These are phyloP conservation scores for Phalacrocorax pelagicus DNA, from an alignment of 2,113 vertebrate genomes.

Conservation along the genomic window DNA sequence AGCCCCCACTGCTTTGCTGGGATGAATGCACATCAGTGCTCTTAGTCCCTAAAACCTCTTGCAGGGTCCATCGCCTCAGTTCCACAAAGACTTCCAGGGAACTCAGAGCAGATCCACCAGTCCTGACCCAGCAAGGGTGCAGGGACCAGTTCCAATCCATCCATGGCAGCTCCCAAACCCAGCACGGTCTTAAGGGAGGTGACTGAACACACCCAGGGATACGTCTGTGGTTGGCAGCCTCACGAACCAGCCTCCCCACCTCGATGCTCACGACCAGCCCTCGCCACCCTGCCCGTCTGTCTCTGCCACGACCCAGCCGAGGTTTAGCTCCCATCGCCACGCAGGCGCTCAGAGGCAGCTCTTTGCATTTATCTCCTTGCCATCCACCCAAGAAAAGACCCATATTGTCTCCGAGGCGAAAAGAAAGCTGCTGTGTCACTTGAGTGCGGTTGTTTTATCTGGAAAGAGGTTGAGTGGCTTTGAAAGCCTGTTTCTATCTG, in stretches of 20 bases:
- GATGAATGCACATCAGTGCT: background rate
- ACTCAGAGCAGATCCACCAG: background rate
- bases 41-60: background rate
- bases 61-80: background rate
- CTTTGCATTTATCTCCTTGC: background rate
- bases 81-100: fast-evolving
- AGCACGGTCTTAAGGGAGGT: background rate
- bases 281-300: fast-evolving
- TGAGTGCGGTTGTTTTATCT: background rate
- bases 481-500: background rate
- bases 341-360: background rate
- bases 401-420: fast-evolving
- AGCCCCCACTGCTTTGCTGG: background rate
- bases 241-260: background rate
- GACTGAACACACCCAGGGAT: slow-evolving; percentile 24
- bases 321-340: background rate
- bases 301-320: background rate
- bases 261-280: background rate
- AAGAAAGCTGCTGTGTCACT: slow-evolving; percentile 1
- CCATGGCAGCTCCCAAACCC: background rate
- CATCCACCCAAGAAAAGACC: background rate
- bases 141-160: background rate
- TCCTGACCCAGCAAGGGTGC: background rate
- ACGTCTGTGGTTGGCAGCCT: background rate
- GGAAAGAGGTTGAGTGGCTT: background rate